These are phyloP conservation scores for Drosophila greeni DNA, from an alignment of 2,888 invertebrate species.

Conservation along the genomic window DNA sequence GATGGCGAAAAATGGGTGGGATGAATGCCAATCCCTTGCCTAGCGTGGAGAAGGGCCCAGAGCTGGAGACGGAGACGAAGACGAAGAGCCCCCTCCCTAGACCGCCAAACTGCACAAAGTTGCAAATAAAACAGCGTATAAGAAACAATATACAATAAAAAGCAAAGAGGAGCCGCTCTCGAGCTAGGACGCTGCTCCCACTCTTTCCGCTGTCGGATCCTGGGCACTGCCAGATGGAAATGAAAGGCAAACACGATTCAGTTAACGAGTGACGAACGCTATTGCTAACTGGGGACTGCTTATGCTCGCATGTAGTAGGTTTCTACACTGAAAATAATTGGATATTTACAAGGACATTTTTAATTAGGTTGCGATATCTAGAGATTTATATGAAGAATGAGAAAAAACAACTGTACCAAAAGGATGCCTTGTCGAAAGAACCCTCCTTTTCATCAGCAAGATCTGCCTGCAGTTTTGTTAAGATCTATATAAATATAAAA, in stretches of 20 bases:
- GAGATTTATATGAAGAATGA: neutral
- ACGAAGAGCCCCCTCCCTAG: neutral
- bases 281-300: constrained; percentile 70
- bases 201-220: constrained; percentile 17
- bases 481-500: neutral
- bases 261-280: constrained; percentile 72
- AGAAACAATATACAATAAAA: constrained; percentile 71
- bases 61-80: neutral
- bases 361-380: neutral
- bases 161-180: constrained; percentile 36
- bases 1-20: constrained; percentile 17
- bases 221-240: constrained; percentile 65
- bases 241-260: constrained; percentile 74
- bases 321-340: constrained; percentile 7
- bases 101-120: constrained; percentile 51
- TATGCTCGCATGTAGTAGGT: constrained; percentile 39
- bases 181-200: constrained; percentile 8
- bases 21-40: constrained; percentile 55
- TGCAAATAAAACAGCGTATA: constrained; percentile 70
- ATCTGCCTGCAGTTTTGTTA: neutral
- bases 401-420: neutral
- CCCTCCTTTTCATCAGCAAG: neutral
- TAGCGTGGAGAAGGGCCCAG: neutral
- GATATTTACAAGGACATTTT: neutral
- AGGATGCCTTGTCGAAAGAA: no score